A percentile compares a stretch with the other conserved stretches of the same genome.
Conservation (phyloP, 2,888 invertebrate genomes). For the Leistus spinibarbis region DNA sequence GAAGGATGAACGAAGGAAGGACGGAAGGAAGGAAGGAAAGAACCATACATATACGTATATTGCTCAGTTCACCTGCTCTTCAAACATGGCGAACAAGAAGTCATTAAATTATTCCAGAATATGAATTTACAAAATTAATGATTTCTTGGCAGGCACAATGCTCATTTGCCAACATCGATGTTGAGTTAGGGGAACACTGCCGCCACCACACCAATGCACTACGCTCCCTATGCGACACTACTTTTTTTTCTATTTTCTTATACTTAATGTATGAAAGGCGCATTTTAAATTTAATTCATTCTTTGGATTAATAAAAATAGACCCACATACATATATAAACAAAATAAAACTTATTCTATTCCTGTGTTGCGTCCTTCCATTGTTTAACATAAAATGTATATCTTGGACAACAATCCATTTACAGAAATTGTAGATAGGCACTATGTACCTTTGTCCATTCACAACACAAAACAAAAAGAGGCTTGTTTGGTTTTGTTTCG, state of each 20-base stretch:
- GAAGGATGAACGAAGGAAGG: neutral
- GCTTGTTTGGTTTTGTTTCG: neutral
- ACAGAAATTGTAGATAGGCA: slow-evolving; percentile 1
- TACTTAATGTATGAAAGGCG: too few relatives aligned
- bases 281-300: too few relatives aligned
- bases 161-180: slow-evolving; percentile 30
- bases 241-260: too few relatives aligned
- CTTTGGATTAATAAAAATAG: too few relatives aligned
- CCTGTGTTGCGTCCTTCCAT: neutral
- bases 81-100: slow-evolving; percentile 39
- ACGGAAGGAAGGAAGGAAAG: neutral
- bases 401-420: slow-evolving; percentile 16
- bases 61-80: slow-evolving; percentile 29
- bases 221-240: too few relatives aligned
- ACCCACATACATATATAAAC: neutral
- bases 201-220: too few relatives aligned
- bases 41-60: neutral
- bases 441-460: slow-evolving; percentile 2
- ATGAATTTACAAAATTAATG: slow-evolving; percentile 51
- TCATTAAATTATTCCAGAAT: slow-evolving; percentile 54
- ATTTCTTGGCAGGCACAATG: slow-evolving; percentile 45
- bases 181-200: neutral
- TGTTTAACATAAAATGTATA: slow-evolving; percentile 7
- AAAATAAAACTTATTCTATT: neutral
- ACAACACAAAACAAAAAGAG: slow-evolving; percentile 1